These are phyloP conservation scores for Enteromius viviparus DNA, from an alignment of 2,797 vertebrate genomes.

Conservation along the genomic window DNA sequence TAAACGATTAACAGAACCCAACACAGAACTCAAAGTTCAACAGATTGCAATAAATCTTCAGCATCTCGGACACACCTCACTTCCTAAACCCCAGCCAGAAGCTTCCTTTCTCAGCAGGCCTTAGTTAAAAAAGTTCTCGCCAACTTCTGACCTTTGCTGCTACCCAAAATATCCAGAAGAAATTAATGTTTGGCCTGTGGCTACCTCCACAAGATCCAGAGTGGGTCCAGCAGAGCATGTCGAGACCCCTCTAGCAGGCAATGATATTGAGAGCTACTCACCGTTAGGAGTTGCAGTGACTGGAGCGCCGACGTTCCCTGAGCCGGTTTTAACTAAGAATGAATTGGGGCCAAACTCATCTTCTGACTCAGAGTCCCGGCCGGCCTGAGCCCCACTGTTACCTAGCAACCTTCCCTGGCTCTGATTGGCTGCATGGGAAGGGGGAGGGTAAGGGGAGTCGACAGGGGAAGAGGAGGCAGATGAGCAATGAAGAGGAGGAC, in stretches of 20 bases:
- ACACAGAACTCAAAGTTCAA: not conserved
- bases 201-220: conserved; percentile 68
- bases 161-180: conserved; percentile 19
- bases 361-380: conserved; percentile 96
- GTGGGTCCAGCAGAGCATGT: conserved; percentile 61
- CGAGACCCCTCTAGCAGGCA: conserved; percentile 68
- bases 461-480: conserved; percentile 92
- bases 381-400: conserved; percentile 92
- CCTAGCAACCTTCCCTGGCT: conserved; percentile 96
- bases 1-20: not conserved
- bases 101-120: conserved; percentile 64
- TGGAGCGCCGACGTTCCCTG: conserved; percentile 86
- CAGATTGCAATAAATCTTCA: not conserved
- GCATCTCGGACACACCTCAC: conserved; percentile 37
- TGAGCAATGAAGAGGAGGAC: conserved; percentile 94
- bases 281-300: conserved; percentile 80
- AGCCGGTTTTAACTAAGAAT: conserved; percentile 97
- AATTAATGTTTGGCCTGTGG: conserved; percentile 54
- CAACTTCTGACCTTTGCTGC: conserved; percentile 60
- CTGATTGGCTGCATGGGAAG: conserved; percentile 91
- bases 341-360: conserved; percentile 97
- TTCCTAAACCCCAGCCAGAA: conserved; percentile 44
- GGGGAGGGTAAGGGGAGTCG: conserved; percentile 91
- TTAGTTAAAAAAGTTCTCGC: conserved; percentile 67
- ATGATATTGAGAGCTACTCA: conserved; percentile 86